Conservation (phyloP, 2,888 invertebrate species). For the Papilio protenor region DNA sequence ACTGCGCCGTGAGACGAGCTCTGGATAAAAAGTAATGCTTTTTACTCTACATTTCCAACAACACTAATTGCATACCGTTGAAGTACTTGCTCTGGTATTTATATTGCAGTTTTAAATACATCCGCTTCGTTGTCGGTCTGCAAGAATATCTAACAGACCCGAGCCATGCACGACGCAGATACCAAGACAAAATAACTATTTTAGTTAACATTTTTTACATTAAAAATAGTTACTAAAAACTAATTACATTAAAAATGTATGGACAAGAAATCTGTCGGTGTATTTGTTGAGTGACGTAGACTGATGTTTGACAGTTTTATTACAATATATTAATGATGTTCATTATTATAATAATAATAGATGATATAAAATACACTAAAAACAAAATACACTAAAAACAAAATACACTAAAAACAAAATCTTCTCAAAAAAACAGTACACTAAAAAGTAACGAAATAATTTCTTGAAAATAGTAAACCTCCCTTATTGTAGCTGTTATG, state of each 20-base stretch:
- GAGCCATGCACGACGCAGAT: not conserved
- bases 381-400: too few species aligned
- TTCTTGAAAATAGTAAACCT: too few species aligned
- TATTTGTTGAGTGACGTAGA: not conserved
- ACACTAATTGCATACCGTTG: not conserved
- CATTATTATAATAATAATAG: too few species aligned
- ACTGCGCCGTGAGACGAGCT: not conserved
- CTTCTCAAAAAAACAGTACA: too few species aligned
- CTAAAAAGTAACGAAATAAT: too few species aligned
- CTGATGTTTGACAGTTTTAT: not conserved
- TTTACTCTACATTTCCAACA: not conserved
- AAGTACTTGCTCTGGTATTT: not conserved
- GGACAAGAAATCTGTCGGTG: not conserved
- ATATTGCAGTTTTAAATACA: not conserved
- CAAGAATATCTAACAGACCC: not conserved
- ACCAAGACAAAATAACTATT: not conserved
- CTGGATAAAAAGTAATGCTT: constrained; percentile 4
- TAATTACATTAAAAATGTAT: not conserved
- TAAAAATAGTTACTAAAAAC: too few species aligned
- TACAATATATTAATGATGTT: too few species aligned
- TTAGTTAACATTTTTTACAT: not conserved
- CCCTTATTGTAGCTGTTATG: too few species aligned
- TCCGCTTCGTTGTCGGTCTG: not conserved
- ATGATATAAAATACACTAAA: too few species aligned
- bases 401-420: too few species aligned